Conservation (phyloP, 2,113 vertebrate genomes). For the Burhinus oedicnemus region DNA sequence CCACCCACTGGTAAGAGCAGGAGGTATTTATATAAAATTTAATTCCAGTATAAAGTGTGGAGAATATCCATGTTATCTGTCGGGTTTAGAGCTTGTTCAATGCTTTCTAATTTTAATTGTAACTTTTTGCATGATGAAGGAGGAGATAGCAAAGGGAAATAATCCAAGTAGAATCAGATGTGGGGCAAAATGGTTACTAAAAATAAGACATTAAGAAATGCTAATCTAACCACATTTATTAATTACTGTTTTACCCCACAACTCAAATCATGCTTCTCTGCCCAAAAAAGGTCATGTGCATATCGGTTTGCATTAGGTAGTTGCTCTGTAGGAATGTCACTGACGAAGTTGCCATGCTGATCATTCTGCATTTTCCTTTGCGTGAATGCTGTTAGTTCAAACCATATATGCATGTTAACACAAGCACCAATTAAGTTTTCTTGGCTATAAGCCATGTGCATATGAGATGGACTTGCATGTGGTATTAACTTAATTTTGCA, state of each 20-base stretch:
- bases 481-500: slow-evolving; percentile 81
- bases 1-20: slow-evolving; percentile 94
- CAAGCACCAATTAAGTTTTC: slow-evolving; percentile 57
- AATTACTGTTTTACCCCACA: slow-evolving; percentile 59
- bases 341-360: slow-evolving; percentile 58
- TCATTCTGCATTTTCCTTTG: slow-evolving; percentile 73
- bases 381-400: slow-evolving; percentile 68
- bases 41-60: slow-evolving; percentile 82
- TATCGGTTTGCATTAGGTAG: slow-evolving; percentile 76
- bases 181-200: slow-evolving; percentile 72
- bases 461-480: slow-evolving; percentile 75
- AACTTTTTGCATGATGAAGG: slow-evolving; percentile 76
- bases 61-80: slow-evolving; percentile 80
- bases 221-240: slow-evolving; percentile 33
- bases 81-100: slow-evolving; percentile 74
- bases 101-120: slow-evolving; percentile 76
- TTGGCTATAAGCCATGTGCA: slow-evolving; percentile 70
- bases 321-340: slow-evolving; percentile 73
- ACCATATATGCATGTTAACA: slow-evolving; percentile 77
- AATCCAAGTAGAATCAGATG: slow-evolving; percentile 52
- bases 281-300: slow-evolving; percentile 66
- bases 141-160: slow-evolving; percentile 63
- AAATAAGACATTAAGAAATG: slow-evolving; percentile 21
- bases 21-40: slow-evolving; percentile 92
- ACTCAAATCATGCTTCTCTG: slow-evolving; percentile 58